phyloP scores from a whole-genome alignment of 2,797 vertebrate species.

The Sebastes steindachneri region DNA sequence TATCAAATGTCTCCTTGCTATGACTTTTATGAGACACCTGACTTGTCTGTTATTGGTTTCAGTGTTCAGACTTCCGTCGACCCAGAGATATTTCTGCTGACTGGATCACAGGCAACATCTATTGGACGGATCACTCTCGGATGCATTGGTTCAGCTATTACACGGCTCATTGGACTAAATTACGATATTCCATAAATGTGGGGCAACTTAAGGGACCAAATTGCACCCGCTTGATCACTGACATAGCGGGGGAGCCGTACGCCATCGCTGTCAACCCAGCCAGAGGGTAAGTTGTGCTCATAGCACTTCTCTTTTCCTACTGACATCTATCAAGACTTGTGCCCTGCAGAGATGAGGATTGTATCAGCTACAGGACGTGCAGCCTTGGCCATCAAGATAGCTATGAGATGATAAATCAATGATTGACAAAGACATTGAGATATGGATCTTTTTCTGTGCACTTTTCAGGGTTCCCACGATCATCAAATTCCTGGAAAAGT shows the following conservation, averaged over 20 bases:
- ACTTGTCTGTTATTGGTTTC: conserved; percentile 35
- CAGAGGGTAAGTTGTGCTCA: conserved; percentile 86
- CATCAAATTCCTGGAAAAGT: no score
- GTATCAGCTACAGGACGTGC: no score
- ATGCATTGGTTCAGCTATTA: conserved; percentile 99
- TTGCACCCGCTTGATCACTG: conserved; percentile 95
- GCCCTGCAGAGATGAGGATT: background rate
- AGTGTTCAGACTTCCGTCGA: conserved; percentile 97
- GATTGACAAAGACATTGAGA: background rate
- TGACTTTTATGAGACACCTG: background rate
- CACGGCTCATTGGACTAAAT: conserved; percentile 97
- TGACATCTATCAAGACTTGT: background rate
- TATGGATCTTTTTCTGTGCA: background rate
- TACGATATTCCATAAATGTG: conserved; percentile 97
- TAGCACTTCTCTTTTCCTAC: background rate
- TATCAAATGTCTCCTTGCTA: background rate
- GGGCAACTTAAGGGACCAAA: conserved; percentile 95
- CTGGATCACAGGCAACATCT: conserved; percentile 98
- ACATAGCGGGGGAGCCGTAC: conserved; percentile 96
- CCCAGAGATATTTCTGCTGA: conserved; percentile 96
- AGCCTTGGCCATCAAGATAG: background rate
- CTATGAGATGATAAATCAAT: background rate
- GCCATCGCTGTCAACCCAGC: conserved; percentile 95
- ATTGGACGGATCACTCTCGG: conserved; percentile 98
- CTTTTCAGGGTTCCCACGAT: background rate